phyloP scores from a whole-genome alignment of 2,113 vertebrate species.

The Menura novaehollandiae region DNA sequence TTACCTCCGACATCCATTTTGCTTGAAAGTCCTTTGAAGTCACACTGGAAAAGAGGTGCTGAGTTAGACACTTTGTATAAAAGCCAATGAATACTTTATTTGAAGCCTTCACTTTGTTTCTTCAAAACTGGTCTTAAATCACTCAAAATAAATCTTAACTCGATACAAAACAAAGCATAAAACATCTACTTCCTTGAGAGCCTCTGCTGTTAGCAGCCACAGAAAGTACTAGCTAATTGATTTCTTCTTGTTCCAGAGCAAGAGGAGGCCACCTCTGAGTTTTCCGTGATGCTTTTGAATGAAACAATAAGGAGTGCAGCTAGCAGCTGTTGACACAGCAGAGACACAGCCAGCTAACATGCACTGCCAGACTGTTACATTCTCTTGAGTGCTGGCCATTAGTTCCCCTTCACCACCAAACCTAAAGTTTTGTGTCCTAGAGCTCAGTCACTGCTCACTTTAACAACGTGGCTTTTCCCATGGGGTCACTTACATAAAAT shows the following conservation, averaged over 20 bases:
- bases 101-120: background rate
- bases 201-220: background rate
- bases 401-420: background rate
- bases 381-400: background rate
- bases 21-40: background rate
- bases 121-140: background rate
- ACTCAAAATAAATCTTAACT: background rate
- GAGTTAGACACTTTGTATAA: background rate
- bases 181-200: background rate
- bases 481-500: background rate
- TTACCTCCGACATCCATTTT: background rate
- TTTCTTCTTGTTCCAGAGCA: background rate
- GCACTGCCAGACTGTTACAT: conserved; percentile 72
- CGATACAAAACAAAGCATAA: background rate
- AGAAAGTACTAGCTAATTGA: background rate
- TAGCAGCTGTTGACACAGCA: conserved; percentile 64
- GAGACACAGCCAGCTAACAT: conserved; percentile 74
- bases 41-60: background rate
- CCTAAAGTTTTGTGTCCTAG: background rate
- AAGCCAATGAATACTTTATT: background rate
- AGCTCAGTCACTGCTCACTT: background rate
- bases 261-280: background rate
- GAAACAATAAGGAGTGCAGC: conserved; percentile 70
- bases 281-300: background rate
- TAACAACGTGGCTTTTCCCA: background rate